Evolutionary conservation across 2,888 invertebrate species (phyloP).

Genomic region (Calameuta pallipes): DNA sequence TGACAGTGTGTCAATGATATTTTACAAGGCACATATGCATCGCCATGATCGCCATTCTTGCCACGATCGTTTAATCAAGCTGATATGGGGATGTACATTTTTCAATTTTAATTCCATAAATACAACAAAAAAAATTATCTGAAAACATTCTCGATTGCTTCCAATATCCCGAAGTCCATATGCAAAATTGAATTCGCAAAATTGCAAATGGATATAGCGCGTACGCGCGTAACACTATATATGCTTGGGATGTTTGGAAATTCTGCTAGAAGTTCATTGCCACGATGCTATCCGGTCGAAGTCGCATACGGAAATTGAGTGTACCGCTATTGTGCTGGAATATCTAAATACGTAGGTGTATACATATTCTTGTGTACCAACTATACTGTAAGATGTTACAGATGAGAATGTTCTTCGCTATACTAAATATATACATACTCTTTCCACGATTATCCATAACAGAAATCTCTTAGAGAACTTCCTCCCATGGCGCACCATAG

Average conservation of each 20-base stretch:
- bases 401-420: background rate
- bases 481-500: background rate
- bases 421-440: background rate
- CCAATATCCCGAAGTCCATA: background rate
- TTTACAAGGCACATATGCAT: background rate
- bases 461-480: conserved; percentile 5
- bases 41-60: background rate
- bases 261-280: background rate
- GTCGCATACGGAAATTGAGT: background rate
- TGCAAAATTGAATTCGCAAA: background rate
- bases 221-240: background rate
- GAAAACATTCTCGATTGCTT: background rate
- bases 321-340: background rate
- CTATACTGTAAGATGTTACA: background rate
- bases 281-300: background rate
- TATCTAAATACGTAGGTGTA: background rate
- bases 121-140: background rate
- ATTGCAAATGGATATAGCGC: background rate
- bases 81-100: background rate
- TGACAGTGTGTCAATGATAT: background rate
- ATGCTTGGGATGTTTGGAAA: background rate
- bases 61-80: background rate
- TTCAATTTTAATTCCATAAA: background rate
- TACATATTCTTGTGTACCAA: background rate
- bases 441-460: background rate